Conservation (phyloP, 2,888 invertebrate species). For the Calliphora vomitoria region DNA sequence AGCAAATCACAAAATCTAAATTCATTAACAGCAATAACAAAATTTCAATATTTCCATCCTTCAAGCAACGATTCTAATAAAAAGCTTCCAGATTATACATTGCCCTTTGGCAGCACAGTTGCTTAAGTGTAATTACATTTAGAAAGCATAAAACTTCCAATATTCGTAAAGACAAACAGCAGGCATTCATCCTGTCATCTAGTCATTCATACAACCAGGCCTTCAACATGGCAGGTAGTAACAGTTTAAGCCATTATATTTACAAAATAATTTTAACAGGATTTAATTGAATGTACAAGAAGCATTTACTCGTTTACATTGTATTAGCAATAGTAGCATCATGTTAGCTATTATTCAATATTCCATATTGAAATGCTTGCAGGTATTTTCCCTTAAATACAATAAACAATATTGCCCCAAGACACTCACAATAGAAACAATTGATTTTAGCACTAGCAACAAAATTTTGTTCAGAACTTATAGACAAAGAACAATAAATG, state of each 20-base stretch:
- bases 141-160: conserved; percentile 28
- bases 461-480: conserved; percentile 18
- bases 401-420: conserved; percentile 43
- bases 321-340: conserved; percentile 2
- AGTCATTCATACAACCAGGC: conserved; percentile 15
- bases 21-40: conserved; percentile 6
- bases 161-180: conserved; percentile 20
- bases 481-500: conserved; percentile 32
- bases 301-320: conserved; percentile 52
- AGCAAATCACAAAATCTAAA: conserved; percentile 3
- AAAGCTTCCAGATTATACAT: conserved; percentile 2
- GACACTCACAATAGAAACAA: conserved; percentile 31
- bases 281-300: conserved; percentile 67
- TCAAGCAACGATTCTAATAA: neutral
- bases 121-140: conserved; percentile 47
- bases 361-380: conserved; percentile 44
- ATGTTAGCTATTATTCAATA: conserved; percentile 48
- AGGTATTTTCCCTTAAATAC: conserved; percentile 37
- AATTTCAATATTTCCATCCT: conserved; percentile 24
- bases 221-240: conserved; percentile 25
- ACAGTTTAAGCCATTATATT: conserved; percentile 46
- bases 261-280: conserved; percentile 57
- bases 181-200: neutral
- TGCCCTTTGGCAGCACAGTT: conserved; percentile 9
- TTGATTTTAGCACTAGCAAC: too few relatives aligned